Evolutionary conservation across 1,140 invertebrate species (phyloP).

Genomic region (Sycophila sp.): DNA sequence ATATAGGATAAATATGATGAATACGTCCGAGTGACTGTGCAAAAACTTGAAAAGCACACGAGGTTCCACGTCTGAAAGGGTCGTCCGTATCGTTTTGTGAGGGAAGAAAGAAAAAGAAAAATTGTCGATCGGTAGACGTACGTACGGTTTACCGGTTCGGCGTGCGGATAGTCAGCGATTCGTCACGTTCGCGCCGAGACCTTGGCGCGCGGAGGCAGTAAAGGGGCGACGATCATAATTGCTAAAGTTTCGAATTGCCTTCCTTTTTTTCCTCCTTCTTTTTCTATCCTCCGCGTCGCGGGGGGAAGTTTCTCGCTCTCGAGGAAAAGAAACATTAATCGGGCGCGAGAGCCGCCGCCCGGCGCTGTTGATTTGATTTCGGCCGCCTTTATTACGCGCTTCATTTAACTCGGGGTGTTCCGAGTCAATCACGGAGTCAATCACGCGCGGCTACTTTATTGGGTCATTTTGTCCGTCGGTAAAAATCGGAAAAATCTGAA

Average conservation of each 20-base stretch:
- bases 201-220: background rate
- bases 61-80: background rate
- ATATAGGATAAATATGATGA: no score
- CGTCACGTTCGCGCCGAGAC: background rate
- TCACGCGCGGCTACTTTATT: slow-evolving; percentile 18
- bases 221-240: slow-evolving; percentile 9
- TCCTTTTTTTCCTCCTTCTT: slow-evolving; percentile 24
- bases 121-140: background rate
- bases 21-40: background rate
- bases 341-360: background rate
- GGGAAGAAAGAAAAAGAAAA: no score
- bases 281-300: background rate
- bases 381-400: slow-evolving; percentile 26
- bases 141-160: no score
- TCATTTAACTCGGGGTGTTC: slow-evolving; percentile 20
- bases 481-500: background rate
- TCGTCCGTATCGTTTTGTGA: background rate
- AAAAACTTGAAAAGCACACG: background rate
- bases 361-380: background rate
- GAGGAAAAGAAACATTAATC: slow-evolving; percentile 19
- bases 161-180: background rate
- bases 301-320: background rate
- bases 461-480: background rate
- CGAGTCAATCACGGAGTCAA: slow-evolving; percentile 3
- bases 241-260: slow-evolving; percentile 10